Evolutionary conservation across 37 sponge, comb jelly and placozoan genomes (phyloP), one percentile per base, ranked within the genome.

Genomic region (Halisarca cf. caerulea): DNA sequence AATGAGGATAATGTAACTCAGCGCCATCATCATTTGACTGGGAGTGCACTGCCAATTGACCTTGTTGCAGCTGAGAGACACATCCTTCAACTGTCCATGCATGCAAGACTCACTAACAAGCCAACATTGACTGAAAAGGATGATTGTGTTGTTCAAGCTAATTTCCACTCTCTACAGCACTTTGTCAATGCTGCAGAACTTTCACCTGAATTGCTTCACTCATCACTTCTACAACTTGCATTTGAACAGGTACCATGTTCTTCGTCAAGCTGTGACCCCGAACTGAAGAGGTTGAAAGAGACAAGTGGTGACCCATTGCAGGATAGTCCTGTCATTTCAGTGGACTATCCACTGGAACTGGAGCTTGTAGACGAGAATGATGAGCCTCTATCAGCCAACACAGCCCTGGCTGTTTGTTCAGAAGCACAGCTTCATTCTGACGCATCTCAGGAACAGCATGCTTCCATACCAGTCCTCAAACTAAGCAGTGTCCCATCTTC

Each of bases 241-340:
- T 80, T 84, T 57, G 91, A 91, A 75, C 81, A 88, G 27, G 41
- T 73, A 85, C 85, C 55, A 34, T 83, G 40, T 0, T 38, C 25
- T 9, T 28, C 34, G 53, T 28, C 38, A 6, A 75, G 2, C 8
- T 47, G 9, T 47, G 51, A 47, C 51, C 51, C 51, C 51, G 51
- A 47, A 47, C 51, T 14, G 51, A 47, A 47, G 6, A 47, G 11
- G 51, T 6, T 47, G 9, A 47, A 47, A 11, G 9, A 47, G 6
- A n/a, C n/a, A n/a, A 11, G 9, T 14, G 51, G 9, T 47, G 51
- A 47, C 11, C 51, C 11, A 4, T 7, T 34, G 5, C 33, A 68
- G 35, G 0, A 0, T 32, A 4, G 17, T 4, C n/a, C 35, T 3
- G 3, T 34, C 34, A n/a, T 34, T 4, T 34, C 69, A 30, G 69